These are phyloP conservation scores for Perodicticus potto DNA, from an alignment of 2,797 vertebrate genomes.

Conservation along the genomic window DNA sequence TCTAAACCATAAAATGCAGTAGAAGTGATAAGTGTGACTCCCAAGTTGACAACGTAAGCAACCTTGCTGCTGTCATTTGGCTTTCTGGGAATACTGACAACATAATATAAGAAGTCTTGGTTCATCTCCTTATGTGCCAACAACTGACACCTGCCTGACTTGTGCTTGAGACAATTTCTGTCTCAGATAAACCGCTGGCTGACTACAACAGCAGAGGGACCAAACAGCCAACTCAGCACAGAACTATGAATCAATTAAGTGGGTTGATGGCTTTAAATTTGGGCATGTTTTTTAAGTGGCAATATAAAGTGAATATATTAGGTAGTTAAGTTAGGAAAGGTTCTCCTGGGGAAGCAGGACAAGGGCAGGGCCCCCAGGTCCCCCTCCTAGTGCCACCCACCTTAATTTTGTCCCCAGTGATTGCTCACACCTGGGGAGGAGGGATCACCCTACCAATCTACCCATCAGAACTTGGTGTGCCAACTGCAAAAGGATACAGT, in stretches of 20 bases:
- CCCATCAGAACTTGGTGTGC: no score
- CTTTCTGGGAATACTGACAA: neutral
- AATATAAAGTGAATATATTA: neutral
- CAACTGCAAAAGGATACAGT: no score
- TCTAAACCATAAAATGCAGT: neutral
- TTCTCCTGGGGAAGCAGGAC: no score
- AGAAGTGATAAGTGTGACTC: neutral
- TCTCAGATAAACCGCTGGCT: neutral
- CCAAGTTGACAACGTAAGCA: neutral
- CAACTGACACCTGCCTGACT: neutral
- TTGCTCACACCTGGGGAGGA: no score
- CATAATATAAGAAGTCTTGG: neutral
- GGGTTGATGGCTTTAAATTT: neutral
- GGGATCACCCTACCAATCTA: no score
- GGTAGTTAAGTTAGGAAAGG: no score
- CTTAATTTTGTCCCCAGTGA: no score
- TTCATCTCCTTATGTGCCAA: neutral
- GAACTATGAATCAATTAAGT: neutral
- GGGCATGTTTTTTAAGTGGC: neutral
- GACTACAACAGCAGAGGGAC: neutral
- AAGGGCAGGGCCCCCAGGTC: no score
- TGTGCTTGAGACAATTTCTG: constrained; percentile 1
- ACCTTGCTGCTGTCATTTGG: neutral
- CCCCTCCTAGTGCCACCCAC: no score
- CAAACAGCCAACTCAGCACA: constrained; percentile 32